phyloP scores from a whole-genome alignment of 2,113 vertebrate species.

The Tapirus terrestris region DNA sequence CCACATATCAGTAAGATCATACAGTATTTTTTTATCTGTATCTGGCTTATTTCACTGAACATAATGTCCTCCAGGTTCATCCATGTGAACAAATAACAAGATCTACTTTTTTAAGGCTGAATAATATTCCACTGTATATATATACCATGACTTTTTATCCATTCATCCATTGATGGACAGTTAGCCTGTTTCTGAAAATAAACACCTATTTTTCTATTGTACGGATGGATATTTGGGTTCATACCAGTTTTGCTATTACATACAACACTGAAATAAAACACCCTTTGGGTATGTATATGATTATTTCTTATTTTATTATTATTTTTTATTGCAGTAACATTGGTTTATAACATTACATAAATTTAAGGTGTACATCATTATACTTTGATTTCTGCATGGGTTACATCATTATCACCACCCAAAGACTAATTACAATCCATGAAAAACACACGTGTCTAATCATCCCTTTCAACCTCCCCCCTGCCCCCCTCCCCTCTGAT shows the following conservation, averaged over 20 bases:
- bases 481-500: no score
- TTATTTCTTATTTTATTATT: neutral
- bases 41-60: neutral
- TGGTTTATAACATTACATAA: no score
- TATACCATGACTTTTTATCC: neutral
- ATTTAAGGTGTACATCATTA: no score
- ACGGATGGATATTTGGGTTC: neutral
- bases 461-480: no score
- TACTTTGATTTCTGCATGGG: no score
- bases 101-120: neutral
- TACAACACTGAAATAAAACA: conserved; percentile 17
- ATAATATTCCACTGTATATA: neutral
- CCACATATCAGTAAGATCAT: neutral
- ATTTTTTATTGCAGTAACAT: no score
- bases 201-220: neutral
- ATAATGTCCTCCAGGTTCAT: neutral
- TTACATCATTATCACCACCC: no score
- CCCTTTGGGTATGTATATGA: neutral
- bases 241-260: neutral
- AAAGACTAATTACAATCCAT: no score
- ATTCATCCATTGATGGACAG: neutral
- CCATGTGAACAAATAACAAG: neutral
- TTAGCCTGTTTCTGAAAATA: conserved; percentile 8
- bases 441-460: no score
- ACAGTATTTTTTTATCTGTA: neutral